These are phyloP conservation scores for Siniperca chuatsi DNA, from an alignment of 2,113 vertebrate genomes.

Conservation along the genomic window DNA sequence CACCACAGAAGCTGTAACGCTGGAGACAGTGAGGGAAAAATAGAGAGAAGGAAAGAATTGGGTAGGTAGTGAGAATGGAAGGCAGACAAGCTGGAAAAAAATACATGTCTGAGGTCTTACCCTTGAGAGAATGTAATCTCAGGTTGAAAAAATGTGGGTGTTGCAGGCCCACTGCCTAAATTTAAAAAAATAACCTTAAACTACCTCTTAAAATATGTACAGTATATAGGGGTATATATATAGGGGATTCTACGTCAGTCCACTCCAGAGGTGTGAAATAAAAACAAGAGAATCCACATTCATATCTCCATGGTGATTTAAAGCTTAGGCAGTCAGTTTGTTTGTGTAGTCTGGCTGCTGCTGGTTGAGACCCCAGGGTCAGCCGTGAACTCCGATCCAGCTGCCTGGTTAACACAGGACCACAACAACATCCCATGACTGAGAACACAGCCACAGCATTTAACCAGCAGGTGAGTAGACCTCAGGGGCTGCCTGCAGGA, in stretches of 20 bases:
- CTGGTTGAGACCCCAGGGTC: constrained; percentile 32
- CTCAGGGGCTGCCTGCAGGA: constrained; percentile 38
- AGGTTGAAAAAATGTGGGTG: background rate
- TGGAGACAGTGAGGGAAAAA: background rate
- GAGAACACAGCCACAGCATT: background rate
- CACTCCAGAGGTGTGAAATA: constrained; percentile 45
- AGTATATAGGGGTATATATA: background rate
- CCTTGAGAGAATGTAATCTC: constrained; percentile 4
- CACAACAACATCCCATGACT: constrained; percentile 21
- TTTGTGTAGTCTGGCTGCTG: constrained; percentile 31
- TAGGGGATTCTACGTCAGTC: constrained; percentile 16
- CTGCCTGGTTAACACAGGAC: constrained; percentile 33
- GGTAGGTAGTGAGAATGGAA: background rate
- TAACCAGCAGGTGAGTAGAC: constrained; percentile 12
- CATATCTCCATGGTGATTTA: constrained; percentile 10
- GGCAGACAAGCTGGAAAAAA: background rate
- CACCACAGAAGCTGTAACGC: background rate
- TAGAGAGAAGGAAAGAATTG: background rate
- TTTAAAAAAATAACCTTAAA: constrained; percentile 13
- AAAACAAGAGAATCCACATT: constrained; percentile 40
- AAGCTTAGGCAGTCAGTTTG: constrained; percentile 31
- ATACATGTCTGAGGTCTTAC: background rate
- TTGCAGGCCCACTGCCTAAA: background rate
- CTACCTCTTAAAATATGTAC: constrained; percentile 14
- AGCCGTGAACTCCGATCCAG: background rate